Conservation (phyloP, 2,113 vertebrate genomes). For the Agapornis roseicollis region DNA sequence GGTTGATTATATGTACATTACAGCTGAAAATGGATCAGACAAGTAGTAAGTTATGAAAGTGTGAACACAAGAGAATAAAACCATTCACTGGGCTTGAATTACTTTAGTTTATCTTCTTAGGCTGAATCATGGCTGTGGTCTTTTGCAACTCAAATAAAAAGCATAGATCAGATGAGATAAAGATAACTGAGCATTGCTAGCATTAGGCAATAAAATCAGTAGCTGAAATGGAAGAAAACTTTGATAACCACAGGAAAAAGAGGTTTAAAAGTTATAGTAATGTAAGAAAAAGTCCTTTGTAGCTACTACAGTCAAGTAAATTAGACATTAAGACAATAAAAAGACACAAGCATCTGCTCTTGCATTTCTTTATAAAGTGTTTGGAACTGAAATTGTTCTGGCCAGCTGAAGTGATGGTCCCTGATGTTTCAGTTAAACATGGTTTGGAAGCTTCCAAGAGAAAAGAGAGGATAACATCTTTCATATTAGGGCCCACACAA, state of each 20-base stretch:
- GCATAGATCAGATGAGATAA: conserved; percentile 57
- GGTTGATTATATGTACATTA: conserved; percentile 57
- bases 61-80: conserved; percentile 48
- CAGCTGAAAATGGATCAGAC: conserved; percentile 46
- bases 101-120: conserved; percentile 56
- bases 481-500: not conserved
- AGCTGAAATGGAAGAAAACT: conserved; percentile 19
- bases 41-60: conserved; percentile 56
- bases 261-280: not conserved
- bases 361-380: not conserved
- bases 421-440: not conserved
- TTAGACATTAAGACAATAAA: not conserved
- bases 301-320: not conserved
- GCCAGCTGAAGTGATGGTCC: not conserved
- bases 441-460: not conserved
- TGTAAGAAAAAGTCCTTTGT: not conserved
- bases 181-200: conserved; percentile 7
- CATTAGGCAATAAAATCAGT: conserved; percentile 40
- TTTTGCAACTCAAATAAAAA: conserved; percentile 59
- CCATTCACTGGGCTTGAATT: conserved; percentile 50
- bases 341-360: not conserved
- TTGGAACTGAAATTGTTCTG: not conserved
- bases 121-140: conserved; percentile 47
- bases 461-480: not conserved
- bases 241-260: not conserved